A percentile compares a stretch with the other conserved stretches of the same genome.
phyloP scores from a whole-genome alignment of 2,113 vertebrate genomes.

The Gambusia holbrooki region DNA sequence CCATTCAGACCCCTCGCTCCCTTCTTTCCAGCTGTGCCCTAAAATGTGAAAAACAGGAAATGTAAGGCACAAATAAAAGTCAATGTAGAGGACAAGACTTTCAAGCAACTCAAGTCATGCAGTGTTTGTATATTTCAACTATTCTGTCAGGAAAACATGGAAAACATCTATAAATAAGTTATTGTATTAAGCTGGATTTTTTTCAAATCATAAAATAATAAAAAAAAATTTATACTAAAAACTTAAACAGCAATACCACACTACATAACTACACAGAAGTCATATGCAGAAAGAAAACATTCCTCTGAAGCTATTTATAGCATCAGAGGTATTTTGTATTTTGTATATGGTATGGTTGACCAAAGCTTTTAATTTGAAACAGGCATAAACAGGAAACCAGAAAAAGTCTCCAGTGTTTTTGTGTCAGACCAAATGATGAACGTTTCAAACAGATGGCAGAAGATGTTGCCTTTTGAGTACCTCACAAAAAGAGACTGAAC shows the following conservation, averaged over 20 bases:
- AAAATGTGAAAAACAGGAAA: slow-evolving; percentile 43
- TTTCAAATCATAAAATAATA: not conserved
- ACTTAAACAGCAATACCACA: not conserved
- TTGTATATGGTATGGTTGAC: not conserved
- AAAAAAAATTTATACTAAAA: not conserved
- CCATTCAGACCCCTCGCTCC: slow-evolving; percentile 86
- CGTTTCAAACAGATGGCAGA: slow-evolving; percentile 12
- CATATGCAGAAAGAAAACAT: not conserved
- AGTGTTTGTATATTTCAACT: not conserved
- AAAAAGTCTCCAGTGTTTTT: not conserved
- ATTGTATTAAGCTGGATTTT: not conserved
- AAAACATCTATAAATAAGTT: not conserved
- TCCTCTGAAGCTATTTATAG: not conserved
- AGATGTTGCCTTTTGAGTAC: slow-evolving; percentile 3
- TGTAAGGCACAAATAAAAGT: slow-evolving; percentile 16
- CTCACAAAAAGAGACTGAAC: slow-evolving; percentile 10
- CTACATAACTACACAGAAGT: not conserved
- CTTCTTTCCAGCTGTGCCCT: slow-evolving; percentile 89
- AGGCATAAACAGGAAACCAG: not conserved
- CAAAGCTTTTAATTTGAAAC: not conserved
- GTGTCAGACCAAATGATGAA: not conserved
- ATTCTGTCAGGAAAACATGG: not conserved
- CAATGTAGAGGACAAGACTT: not conserved
- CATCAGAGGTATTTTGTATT: not conserved
- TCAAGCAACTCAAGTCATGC: not conserved